phyloP scores from a whole-genome alignment of 1,140 invertebrate genomes.

The Teleopsis dalmanni region DNA sequence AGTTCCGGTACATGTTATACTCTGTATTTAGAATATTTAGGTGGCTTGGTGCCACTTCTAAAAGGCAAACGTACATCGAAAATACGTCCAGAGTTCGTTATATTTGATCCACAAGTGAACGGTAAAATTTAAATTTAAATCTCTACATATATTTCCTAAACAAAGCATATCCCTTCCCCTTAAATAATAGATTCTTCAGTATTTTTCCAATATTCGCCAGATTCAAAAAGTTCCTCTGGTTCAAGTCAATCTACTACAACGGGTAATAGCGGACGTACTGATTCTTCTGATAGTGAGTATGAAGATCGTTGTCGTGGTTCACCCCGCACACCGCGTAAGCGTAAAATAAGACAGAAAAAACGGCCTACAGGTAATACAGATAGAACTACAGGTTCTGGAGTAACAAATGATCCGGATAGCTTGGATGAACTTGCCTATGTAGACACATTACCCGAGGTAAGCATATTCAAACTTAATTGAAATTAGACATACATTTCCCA shows the following conservation, averaged over 20 bases:
- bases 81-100: conserved; percentile 95
- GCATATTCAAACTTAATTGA: conserved; percentile 5
- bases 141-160: neutral
- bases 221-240: conserved; percentile 47
- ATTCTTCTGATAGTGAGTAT: conserved; percentile 73
- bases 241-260: conserved; percentile 47
- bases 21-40: conserved; percentile 92
- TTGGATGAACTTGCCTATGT: conserved; percentile 74
- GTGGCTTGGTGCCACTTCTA: conserved; percentile 89
- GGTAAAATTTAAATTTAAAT: conserved; percentile 48
- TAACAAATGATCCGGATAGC: conserved; percentile 45
- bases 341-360: conserved; percentile 48
- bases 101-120: conserved; percentile 86
- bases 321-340: conserved; percentile 58
- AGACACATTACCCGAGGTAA: conserved; percentile 85
- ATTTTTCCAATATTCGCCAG: conserved; percentile 41
- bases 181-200: conserved; percentile 25
- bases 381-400: conserved; percentile 2
- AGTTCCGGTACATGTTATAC: conserved; percentile 79
- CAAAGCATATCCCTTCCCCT: neutral
- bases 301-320: conserved; percentile 58
- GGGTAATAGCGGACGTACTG: conserved; percentile 45
- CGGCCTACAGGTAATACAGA: conserved; percentile 23
- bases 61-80: conserved; percentile 95
- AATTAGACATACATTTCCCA: neutral